phyloP scores from a whole-genome alignment of 2,113 vertebrate genomes.

The Lates calcarifer region DNA sequence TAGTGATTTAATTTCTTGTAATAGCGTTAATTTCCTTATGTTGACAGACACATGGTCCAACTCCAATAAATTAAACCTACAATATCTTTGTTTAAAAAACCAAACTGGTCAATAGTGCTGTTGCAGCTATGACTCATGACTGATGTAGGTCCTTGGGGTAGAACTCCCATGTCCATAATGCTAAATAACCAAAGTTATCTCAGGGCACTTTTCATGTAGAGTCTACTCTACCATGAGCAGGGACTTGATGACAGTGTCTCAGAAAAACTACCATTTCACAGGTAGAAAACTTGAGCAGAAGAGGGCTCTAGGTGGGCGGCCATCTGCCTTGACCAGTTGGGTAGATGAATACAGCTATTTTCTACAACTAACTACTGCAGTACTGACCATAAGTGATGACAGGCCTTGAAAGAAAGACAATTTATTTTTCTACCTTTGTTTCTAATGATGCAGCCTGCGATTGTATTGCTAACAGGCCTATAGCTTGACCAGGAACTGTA shows the following conservation, averaged over 20 bases:
- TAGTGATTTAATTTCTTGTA: constrained; percentile 38
- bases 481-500: background rate
- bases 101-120: constrained; percentile 8
- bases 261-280: too few species aligned
- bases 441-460: background rate
- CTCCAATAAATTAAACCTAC: constrained; percentile 37
- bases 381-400: constrained; percentile 5
- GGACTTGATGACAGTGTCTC: too few species aligned
- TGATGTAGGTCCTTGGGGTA: constrained; percentile 26
- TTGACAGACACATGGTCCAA: constrained; percentile 35
- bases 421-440: background rate
- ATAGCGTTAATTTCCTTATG: constrained; percentile 54
- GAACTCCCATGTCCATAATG: too few species aligned
- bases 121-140: background rate
- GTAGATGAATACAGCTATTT: constrained; percentile 5
- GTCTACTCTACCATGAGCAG: too few species aligned
- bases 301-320: too few species aligned
- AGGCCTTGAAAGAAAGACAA: background rate
- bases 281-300: too few species aligned
- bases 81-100: constrained; percentile 1
- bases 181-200: too few species aligned
- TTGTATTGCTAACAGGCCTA: background rate
- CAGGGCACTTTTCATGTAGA: too few species aligned
- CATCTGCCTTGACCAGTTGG: too few species aligned
- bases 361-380: constrained; percentile 9